Conservation (phyloP, 2,797 vertebrate genomes). For the Catostomus latipinnis region DNA sequence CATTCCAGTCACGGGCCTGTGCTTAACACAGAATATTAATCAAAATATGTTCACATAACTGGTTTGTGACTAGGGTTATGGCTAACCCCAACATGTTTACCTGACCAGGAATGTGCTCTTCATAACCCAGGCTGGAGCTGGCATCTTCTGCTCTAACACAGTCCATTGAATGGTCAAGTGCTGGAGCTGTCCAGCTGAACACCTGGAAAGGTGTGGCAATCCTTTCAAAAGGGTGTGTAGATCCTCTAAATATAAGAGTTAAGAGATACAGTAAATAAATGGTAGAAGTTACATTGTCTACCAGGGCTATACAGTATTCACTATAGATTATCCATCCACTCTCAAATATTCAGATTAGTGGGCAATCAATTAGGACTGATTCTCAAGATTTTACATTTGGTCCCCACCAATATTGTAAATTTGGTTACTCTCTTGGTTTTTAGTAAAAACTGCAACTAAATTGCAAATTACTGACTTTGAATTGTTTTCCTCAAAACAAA, state of each 20-base stretch:
- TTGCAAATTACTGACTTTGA: too few species aligned
- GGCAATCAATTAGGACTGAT: too few species aligned
- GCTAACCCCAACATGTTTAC: slow-evolving; percentile 67
- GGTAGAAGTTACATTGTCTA: too few species aligned
- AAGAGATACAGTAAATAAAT: too few species aligned
- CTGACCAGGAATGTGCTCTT: slow-evolving; percentile 92
- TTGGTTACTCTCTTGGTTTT: too few species aligned
- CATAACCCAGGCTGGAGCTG: slow-evolving; percentile 86
- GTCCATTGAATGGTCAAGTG: slow-evolving; percentile 88
- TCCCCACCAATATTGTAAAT: too few species aligned
- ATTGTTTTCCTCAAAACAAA: too few species aligned
- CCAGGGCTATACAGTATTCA: too few species aligned
- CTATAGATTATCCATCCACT: too few species aligned
- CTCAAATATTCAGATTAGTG: too few species aligned
- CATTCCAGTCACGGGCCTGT: slow-evolving; percentile 95
- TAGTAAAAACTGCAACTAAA: too few species aligned
- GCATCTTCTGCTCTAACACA: slow-evolving; percentile 90
- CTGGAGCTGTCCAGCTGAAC: slow-evolving; percentile 90
- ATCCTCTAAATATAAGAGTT: slow-evolving; percentile 34
- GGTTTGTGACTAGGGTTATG: not conserved
- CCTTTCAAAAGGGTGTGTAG: slow-evolving; percentile 80
- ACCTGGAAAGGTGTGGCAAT: slow-evolving; percentile 94
- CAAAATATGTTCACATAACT: not conserved
- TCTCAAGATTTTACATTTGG: too few species aligned
- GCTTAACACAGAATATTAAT: slow-evolving; percentile 6